Evolutionary conservation across 2,888 invertebrate genomes (phyloP).

Genomic region (Noctua fimbriata): DNA sequence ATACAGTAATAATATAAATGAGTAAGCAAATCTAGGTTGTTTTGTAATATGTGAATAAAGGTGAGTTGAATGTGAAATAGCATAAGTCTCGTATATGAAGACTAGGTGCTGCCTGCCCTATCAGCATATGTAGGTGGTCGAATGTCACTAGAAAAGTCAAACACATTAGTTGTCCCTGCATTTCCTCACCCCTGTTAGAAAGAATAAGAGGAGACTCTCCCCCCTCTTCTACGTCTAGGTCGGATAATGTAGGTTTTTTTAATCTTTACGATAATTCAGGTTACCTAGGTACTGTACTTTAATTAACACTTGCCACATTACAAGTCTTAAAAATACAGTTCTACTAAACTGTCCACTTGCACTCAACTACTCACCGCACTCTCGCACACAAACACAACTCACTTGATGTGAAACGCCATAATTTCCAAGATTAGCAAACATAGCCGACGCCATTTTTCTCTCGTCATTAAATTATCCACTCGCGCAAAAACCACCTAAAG

Average conservation of each 20-base stretch:
- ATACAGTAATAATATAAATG: conserved; percentile 1
- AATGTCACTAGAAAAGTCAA: background rate
- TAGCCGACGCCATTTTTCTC: background rate
- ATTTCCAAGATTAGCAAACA: background rate
- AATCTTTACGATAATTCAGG: background rate
- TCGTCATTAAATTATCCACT: background rate
- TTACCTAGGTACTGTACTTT: background rate
- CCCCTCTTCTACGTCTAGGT: background rate
- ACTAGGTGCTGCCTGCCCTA: background rate
- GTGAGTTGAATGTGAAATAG: background rate
- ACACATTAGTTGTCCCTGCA: background rate
- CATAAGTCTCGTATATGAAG: background rate
- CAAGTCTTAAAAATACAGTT: background rate
- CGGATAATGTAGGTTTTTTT: background rate
- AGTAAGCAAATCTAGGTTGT: conserved; percentile 1
- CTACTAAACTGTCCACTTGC: background rate
- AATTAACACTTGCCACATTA: background rate
- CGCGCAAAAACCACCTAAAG: background rate
- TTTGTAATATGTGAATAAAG: background rate
- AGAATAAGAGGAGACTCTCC: background rate
- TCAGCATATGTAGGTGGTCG: background rate
- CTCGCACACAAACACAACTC: background rate
- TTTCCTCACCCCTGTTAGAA: background rate
- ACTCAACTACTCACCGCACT: background rate
- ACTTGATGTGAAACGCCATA: background rate